These are phyloP conservation scores for Halichoerus grypus DNA, from an alignment of 2,113 vertebrate genomes.

Conservation along the genomic window DNA sequence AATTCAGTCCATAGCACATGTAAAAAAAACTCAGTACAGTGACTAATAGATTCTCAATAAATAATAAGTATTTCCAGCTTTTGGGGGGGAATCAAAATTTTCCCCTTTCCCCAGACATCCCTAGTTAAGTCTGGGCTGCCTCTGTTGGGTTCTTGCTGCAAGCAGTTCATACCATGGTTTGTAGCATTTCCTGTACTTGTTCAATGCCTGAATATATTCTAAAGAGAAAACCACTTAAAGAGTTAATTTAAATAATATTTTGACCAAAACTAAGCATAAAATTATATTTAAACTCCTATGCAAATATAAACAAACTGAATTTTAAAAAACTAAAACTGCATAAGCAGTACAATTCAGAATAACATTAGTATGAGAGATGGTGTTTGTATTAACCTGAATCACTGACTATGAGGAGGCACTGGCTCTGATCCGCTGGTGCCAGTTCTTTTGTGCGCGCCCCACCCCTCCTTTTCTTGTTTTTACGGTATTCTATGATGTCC, in stretches of 20 bases:
- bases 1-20: neutral
- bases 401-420: neutral
- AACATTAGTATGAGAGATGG: neutral
- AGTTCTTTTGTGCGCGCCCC: fast-evolving
- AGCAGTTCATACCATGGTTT: neutral
- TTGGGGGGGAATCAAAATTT: neutral
- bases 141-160: neutral
- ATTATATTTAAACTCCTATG: neutral
- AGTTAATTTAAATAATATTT: slow-evolving; percentile 13
- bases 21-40: neutral
- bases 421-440: neutral
- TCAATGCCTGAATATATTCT: neutral
- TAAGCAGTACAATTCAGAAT: neutral
- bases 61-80: slow-evolving; percentile 22
- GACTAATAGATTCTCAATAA: neutral
- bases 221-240: neutral
- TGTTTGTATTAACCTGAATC: neutral
- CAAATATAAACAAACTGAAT: slow-evolving; percentile 9
- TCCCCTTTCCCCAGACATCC: neutral
- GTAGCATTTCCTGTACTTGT: neutral
- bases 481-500: neutral
- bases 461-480: neutral
- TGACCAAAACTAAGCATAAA: neutral
- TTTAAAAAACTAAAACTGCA: neutral
- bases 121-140: neutral